Evolutionary conservation across 2,888 invertebrate genomes (phyloP).

Genomic region (Morpho achilles): DNA sequence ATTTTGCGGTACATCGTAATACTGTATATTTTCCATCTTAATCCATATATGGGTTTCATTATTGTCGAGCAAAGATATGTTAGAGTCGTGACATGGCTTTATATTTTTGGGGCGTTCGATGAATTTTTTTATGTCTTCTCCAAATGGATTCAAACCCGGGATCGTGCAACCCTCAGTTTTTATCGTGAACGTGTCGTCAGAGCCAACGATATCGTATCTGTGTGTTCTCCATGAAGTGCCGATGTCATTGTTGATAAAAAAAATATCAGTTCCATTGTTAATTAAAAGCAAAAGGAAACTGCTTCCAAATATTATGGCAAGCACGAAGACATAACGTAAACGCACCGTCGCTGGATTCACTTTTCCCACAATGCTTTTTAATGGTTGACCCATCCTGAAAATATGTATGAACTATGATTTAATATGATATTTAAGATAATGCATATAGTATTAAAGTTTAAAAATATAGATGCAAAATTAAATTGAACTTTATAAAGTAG

Average conservation of each 20-base stretch:
- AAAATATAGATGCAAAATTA: too few relatives aligned
- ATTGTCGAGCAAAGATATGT: conserved; percentile 75
- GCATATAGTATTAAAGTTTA: neutral
- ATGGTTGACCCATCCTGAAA: conserved; percentile 57
- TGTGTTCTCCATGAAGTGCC: conserved; percentile 36
- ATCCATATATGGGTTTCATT: conserved; percentile 81
- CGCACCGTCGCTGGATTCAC: conserved; percentile 41
- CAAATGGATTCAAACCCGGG: conserved; percentile 81
- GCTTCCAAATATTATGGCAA: conserved; percentile 52
- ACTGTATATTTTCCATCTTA: conserved; percentile 56
- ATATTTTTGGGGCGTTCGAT: conserved; percentile 67
- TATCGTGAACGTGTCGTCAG: conserved; percentile 68
- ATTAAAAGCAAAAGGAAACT: conserved; percentile 56
- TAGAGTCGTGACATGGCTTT: conserved; percentile 71
- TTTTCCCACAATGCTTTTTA: conserved; percentile 33
- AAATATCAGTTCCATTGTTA: conserved; percentile 47
- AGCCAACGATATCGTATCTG: conserved; percentile 34
- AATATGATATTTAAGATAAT: neutral
- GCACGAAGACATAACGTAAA: conserved; percentile 55
- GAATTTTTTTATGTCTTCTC: conserved; percentile 74
- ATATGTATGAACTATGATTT: conserved; percentile 10
- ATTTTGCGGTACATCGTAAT: conserved; percentile 69
- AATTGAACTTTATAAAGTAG: too few relatives aligned
- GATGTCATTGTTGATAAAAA: conserved; percentile 44
- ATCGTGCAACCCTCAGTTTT: conserved; percentile 84